Percentiles rank a stretch among this genome's conserved stretches.
Evolutionary conservation across 2,797 vertebrate species (phyloP).

Genomic region (Amblyraja radiata): DNA sequence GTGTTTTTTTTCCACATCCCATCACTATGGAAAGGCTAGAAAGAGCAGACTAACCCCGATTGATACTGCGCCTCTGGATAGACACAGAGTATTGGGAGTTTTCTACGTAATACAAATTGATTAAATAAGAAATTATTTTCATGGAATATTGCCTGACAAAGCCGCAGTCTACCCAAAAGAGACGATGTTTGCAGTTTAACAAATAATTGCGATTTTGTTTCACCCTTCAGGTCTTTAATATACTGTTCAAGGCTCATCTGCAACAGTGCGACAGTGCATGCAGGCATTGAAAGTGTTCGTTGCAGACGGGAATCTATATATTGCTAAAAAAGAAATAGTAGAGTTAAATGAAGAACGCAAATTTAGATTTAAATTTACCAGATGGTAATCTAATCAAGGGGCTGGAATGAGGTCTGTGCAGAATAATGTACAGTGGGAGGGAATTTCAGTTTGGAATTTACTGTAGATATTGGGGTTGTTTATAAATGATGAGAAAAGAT

Average conservation of each 20-base stretch:
- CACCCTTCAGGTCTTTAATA: not conserved
- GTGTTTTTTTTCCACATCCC: constrained; percentile 51
- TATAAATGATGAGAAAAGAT: not conserved
- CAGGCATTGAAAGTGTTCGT: too few relatives aligned
- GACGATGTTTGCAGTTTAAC: not conserved
- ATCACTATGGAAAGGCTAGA: not conserved
- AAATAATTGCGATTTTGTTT: not conserved
- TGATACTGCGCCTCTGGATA: not conserved
- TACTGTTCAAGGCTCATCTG: not conserved
- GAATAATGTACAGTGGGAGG: not conserved
- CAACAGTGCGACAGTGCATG: not conserved
- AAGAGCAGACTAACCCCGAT: not conserved
- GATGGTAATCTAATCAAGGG: not conserved
- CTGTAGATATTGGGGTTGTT: not conserved
- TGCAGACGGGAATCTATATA: too few relatives aligned
- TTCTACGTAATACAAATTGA: constrained; percentile 31
- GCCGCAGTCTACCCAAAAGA: constrained; percentile 4
- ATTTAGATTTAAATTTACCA: not conserved
- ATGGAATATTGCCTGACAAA: constrained; percentile 13
- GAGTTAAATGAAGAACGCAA: not conserved
- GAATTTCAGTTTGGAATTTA: not conserved
- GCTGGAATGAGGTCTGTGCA: not conserved
- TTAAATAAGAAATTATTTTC: constrained; percentile 16
- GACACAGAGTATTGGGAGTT: not conserved
- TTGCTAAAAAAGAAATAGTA: too few relatives aligned